Evolutionary conservation across 2,888 invertebrate species (phyloP).

Genomic region (Amblyteles armatorius): DNA sequence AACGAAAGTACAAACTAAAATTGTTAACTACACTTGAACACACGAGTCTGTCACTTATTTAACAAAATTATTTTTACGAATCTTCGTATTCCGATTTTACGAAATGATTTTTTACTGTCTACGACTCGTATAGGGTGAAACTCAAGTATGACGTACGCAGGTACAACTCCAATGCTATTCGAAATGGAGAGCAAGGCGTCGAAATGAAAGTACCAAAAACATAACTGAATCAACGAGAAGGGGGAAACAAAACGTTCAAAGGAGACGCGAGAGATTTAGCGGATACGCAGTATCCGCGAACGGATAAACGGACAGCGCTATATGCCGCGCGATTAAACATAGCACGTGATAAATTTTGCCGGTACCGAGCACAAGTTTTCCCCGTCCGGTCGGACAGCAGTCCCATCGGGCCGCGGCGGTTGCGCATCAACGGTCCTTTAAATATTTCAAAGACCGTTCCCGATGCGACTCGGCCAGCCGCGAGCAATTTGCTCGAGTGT

Average conservation of each 20-base stretch:
- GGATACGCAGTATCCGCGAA: not conserved
- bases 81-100: too few species aligned
- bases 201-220: constrained; percentile 39
- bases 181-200: not conserved
- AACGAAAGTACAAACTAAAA: too few species aligned
- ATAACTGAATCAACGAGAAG: constrained; percentile 22
- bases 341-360: constrained; percentile 11
- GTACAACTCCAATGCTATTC: not conserved
- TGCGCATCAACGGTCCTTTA: constrained; percentile 14
- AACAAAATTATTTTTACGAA: too few species aligned
- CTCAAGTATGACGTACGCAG: not conserved
- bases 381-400: not conserved
- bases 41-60: too few species aligned
- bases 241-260: not conserved
- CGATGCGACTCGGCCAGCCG: not conserved
- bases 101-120: too few species aligned
- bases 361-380: not conserved
- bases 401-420: constrained; percentile 2
- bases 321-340: constrained; percentile 4
- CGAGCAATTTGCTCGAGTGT: not conserved
- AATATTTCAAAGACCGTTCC: constrained; percentile 28
- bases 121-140: too few species aligned
- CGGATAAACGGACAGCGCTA: constrained; percentile 7
- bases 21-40: too few species aligned
- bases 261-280: not conserved